Percentiles rank a stretch among this genome's conserved stretches.
phyloP scores from a whole-genome alignment of 2,888 invertebrate species.

The Megamerina dolium region DNA sequence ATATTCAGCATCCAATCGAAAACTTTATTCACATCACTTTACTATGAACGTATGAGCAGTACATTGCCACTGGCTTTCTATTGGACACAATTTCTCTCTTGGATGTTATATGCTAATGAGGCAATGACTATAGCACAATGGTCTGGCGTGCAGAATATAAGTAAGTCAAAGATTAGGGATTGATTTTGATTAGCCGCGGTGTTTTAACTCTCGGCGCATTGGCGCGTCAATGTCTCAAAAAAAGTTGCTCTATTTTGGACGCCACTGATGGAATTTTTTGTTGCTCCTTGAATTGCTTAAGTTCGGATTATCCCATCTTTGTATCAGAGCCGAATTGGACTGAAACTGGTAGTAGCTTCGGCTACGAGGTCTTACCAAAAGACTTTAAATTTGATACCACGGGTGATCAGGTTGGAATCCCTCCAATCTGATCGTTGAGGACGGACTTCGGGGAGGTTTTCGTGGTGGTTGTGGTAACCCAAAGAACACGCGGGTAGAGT shows the following conservation, averaged over 20 bases:
- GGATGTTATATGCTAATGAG: slow-evolving; percentile 83
- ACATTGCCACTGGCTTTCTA: slow-evolving; percentile 63
- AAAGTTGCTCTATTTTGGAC: neutral
- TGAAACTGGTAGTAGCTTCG: too few species aligned
- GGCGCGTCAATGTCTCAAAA: neutral
- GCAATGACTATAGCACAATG: slow-evolving; percentile 77
- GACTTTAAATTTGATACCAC: too few species aligned
- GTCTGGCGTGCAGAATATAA: slow-evolving; percentile 59
- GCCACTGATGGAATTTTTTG: neutral
- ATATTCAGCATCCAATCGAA: neutral
- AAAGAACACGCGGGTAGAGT: too few species aligned
- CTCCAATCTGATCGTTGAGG: too few species aligned
- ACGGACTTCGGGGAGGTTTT: too few species aligned
- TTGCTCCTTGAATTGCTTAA: neutral
- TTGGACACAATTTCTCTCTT: slow-evolving; percentile 76
- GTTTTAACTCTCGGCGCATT: neutral
- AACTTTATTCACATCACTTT: neutral
- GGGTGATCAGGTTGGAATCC: too few species aligned
- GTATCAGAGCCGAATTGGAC: too few species aligned
- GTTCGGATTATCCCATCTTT: too few species aligned
- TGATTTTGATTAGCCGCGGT: neutral
- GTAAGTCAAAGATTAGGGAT: slow-evolving; percentile 29
- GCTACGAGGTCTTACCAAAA: too few species aligned
- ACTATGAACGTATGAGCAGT: slow-evolving; percentile 49
- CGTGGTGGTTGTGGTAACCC: too few species aligned